These are phyloP conservation scores for Cephus rjabovi DNA, from an alignment of 2,888 invertebrate genomes.

Conservation along the genomic window DNA sequence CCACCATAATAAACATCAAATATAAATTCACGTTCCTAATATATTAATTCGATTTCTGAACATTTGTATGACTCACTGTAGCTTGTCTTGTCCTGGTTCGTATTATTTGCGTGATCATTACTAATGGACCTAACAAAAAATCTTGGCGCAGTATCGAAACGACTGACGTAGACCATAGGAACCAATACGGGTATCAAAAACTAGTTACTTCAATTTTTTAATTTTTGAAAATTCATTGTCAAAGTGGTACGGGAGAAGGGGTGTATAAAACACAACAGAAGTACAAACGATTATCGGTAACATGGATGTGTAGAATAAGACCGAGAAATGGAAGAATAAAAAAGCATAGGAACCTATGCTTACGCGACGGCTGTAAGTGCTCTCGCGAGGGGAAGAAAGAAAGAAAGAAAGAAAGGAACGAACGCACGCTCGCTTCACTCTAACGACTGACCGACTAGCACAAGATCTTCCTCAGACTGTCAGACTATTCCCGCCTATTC, in stretches of 20 bases:
- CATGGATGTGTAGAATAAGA: background rate
- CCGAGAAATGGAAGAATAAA: background rate
- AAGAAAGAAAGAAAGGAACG: background rate
- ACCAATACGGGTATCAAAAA: background rate
- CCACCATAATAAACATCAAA: background rate
- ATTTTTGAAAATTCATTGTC: background rate
- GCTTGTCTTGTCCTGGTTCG: background rate
- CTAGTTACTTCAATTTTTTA: background rate
- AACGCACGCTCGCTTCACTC: conserved; percentile 1
- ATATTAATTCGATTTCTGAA: background rate
- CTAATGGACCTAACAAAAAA: background rate
- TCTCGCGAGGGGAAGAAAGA: no score
- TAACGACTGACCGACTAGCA: background rate
- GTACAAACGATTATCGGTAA: background rate
- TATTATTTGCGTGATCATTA: background rate
- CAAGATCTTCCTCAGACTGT: background rate
- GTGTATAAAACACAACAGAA: background rate
- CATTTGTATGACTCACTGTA: background rate
- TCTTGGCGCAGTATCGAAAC: background rate
- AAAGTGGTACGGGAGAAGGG: background rate
- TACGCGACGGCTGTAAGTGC: background rate
- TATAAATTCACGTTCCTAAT: background rate
- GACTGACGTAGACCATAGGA: background rate
- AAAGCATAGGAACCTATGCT: background rate
- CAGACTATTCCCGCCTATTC: background rate